Evolutionary conservation across 2,797 vertebrate genomes (phyloP).

Genomic region (Dendrocincla fuliginosa): DNA sequence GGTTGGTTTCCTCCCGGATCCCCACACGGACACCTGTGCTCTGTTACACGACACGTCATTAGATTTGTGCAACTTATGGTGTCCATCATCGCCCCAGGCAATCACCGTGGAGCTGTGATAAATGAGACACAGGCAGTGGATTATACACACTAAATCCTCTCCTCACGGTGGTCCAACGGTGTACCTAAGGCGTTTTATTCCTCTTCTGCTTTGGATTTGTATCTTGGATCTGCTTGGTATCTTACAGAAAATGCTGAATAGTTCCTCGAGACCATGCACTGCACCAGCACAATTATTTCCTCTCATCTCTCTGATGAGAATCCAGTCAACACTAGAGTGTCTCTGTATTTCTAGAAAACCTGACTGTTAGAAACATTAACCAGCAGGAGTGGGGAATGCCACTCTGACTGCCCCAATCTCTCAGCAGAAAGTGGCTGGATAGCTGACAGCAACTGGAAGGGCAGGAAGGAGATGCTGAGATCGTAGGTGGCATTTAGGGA

Average conservation of each 20-base stretch:
- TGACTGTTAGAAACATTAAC: neutral
- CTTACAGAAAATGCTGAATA: accelerated
- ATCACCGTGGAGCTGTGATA: neutral
- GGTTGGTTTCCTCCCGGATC: neutral
- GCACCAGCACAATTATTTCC: accelerated
- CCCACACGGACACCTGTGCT: neutral
- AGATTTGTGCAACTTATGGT: neutral
- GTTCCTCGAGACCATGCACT: accelerated
- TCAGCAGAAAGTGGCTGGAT: neutral
- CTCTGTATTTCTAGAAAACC: neutral
- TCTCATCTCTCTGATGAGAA: neutral
- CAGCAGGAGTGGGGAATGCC: neutral
- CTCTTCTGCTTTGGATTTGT: neutral
- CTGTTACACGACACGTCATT: slow-evolving; percentile 46
- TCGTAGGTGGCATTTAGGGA: neutral
- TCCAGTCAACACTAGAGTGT: accelerated
- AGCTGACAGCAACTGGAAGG: neutral
- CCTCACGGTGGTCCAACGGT: neutral
- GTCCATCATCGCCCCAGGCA: slow-evolving; percentile 54
- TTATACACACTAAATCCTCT: slow-evolving; percentile 40
- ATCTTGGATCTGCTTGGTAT: neutral
- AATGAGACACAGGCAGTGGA: slow-evolving; percentile 4
- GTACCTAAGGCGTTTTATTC: neutral
- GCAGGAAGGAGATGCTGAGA: neutral
- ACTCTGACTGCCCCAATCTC: neutral